phyloP scores from a whole-genome alignment of 2,888 invertebrate genomes.

The Agrotis segetum region DNA sequence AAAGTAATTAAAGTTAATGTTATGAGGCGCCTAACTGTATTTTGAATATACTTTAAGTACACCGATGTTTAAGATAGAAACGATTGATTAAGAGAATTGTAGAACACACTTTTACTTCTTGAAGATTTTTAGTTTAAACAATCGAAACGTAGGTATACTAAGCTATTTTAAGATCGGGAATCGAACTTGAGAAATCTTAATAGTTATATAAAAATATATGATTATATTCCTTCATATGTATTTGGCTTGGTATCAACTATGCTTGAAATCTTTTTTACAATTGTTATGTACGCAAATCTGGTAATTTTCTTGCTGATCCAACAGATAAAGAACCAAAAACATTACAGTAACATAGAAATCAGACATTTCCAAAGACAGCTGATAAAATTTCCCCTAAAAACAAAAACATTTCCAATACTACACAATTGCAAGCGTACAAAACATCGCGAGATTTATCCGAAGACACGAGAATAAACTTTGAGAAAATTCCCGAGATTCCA shows the following conservation, averaged over 20 bases:
- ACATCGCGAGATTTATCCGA: conserved; percentile 54
- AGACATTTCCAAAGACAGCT: background rate
- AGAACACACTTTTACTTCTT: background rate
- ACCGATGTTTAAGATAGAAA: conserved; percentile 1
- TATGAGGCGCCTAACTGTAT: conserved; percentile 55
- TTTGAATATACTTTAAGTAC: conserved; percentile 3
- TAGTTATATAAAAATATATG: background rate
- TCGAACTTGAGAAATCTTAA: background rate
- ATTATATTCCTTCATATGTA: too few species aligned
- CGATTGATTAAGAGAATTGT: background rate
- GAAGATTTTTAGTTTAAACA: background rate
- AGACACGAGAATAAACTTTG: conserved; percentile 58
- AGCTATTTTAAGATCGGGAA: background rate
- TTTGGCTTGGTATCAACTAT: too few species aligned
- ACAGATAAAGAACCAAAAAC: background rate
- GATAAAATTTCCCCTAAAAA: conserved; percentile 40
- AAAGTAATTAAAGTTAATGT: conserved; percentile 64
- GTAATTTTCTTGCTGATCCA: background rate
- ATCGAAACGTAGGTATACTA: background rate
- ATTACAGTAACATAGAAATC: background rate
- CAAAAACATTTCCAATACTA: conserved; percentile 39
- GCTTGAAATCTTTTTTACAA: background rate
- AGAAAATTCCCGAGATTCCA: conserved; percentile 60
- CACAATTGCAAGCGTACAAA: conserved; percentile 50
- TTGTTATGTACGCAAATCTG: too few species aligned